Evolutionary conservation across 2,113 vertebrate genomes (phyloP).

Genomic region (Illadopsis cleaveri): DNA sequence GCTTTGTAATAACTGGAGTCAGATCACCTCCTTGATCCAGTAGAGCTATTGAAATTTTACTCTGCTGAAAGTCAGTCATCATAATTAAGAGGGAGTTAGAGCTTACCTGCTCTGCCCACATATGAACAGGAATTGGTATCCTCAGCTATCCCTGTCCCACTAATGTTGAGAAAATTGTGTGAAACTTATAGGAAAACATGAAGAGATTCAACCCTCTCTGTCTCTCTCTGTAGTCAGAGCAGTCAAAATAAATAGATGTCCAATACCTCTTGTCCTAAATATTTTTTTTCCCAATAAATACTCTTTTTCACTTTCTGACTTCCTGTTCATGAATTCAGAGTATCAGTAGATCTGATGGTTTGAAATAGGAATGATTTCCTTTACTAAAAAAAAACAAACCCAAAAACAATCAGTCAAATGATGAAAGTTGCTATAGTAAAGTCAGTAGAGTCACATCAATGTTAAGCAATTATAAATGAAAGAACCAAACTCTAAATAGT

Average conservation of each 20-base stretch:
- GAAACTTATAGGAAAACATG: background rate
- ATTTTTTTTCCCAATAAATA: background rate
- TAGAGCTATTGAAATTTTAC: background rate
- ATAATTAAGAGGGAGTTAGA: background rate
- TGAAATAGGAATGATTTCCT: background rate
- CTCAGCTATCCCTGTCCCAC: background rate
- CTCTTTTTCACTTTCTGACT: background rate
- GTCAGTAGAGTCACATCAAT: background rate
- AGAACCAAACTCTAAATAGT: background rate
- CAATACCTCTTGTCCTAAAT: background rate
- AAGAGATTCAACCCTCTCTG: background rate
- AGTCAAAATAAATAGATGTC: background rate
- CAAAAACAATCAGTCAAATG: background rate
- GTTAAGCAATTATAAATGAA: slow-evolving; percentile 1
- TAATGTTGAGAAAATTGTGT: background rate
- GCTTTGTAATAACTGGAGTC: background rate
- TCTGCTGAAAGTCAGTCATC: background rate
- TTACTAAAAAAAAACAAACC: background rate
- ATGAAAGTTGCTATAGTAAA: background rate
- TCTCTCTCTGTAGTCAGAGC: background rate
- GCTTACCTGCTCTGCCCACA: background rate
- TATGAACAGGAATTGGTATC: background rate
- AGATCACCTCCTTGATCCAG: background rate
- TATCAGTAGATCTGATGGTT: background rate
- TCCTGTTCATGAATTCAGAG: background rate